These are phyloP conservation scores for Erpobdella octoculata DNA, from an alignment of 2,888 invertebrate species.

Conservation along the genomic window DNA sequence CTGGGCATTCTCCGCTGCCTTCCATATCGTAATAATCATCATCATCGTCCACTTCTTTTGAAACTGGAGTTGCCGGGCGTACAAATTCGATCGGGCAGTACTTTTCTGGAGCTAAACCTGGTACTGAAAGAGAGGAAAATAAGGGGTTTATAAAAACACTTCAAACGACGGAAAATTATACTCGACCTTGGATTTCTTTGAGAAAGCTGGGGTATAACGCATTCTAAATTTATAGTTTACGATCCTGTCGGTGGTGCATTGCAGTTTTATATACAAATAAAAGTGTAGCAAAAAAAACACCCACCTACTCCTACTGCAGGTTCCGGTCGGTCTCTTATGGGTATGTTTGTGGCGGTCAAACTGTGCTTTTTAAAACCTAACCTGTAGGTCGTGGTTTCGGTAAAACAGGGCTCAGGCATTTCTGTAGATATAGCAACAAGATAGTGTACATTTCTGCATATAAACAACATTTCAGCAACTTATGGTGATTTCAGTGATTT, in stretches of 20 bases:
- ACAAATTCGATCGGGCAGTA: not conserved
- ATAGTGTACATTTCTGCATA: too few species aligned
- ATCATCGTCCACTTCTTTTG: not conserved
- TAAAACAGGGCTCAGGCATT: conserved; percentile 1
- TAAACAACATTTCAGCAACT: too few species aligned
- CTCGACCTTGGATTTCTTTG: too few species aligned
- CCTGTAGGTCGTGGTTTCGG: not conserved
- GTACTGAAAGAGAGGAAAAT: not conserved
- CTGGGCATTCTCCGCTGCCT: too few species aligned
- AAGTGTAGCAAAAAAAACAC: not conserved
- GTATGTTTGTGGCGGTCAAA: not conserved
- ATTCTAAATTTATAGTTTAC: too few species aligned
- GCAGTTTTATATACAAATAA: not conserved
- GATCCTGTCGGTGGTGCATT: not conserved
- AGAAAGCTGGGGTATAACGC: too few species aligned
- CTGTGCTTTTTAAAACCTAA: not conserved
- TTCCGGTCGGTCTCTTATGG: not conserved
- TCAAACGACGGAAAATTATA: not conserved
- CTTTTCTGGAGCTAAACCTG: not conserved
- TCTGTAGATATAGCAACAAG: not conserved
- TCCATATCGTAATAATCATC: too few species aligned
- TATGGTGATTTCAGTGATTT: too few species aligned
- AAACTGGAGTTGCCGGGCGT: not conserved
- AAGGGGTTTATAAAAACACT: not conserved
- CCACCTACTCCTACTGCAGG: not conserved